Conservation (phyloP, 2,797 vertebrate genomes). For the Enteromius unitaeniatus region DNA sequence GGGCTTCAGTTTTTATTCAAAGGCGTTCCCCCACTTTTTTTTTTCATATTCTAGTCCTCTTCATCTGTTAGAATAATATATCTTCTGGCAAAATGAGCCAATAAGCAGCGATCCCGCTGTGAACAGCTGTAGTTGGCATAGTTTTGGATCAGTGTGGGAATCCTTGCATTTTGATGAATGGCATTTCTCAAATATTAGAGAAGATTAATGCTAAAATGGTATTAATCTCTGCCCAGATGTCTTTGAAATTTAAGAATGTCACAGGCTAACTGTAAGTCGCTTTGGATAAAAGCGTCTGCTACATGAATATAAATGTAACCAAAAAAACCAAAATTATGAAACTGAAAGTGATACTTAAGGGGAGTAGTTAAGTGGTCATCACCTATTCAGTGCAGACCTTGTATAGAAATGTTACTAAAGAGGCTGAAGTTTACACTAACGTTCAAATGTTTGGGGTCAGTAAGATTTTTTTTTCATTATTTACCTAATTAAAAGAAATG, state of each 20-base stretch:
- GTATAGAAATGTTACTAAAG: not conserved
- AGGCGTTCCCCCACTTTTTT: too few relatives aligned
- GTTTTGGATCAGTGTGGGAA: not conserved
- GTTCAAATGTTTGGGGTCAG: not conserved
- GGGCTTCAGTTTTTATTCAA: not conserved
- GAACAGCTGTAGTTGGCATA: not conserved
- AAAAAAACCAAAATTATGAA: not conserved
- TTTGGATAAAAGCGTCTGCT: too few relatives aligned
- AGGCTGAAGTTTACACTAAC: not conserved
- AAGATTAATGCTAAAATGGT: slow-evolving; percentile 4
- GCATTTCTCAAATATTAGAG: not conserved
- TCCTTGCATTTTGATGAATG: not conserved
- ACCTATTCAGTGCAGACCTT: not conserved
- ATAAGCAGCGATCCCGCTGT: not conserved
- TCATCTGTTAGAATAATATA: not conserved
- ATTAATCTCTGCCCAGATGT: slow-evolving; percentile 1
- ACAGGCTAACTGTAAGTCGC: too few relatives aligned
- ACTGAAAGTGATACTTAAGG: too few relatives aligned
- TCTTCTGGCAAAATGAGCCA: not conserved
- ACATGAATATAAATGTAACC: not conserved
- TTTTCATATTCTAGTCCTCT: too few relatives aligned
- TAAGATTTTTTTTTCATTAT: not conserved
- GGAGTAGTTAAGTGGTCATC: not conserved
- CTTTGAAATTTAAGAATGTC: not conserved
- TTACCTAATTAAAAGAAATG: not conserved